Base-by-base conservation (phyloP, 1,140 invertebrate species). In the Sycophila sp. region DNA sequence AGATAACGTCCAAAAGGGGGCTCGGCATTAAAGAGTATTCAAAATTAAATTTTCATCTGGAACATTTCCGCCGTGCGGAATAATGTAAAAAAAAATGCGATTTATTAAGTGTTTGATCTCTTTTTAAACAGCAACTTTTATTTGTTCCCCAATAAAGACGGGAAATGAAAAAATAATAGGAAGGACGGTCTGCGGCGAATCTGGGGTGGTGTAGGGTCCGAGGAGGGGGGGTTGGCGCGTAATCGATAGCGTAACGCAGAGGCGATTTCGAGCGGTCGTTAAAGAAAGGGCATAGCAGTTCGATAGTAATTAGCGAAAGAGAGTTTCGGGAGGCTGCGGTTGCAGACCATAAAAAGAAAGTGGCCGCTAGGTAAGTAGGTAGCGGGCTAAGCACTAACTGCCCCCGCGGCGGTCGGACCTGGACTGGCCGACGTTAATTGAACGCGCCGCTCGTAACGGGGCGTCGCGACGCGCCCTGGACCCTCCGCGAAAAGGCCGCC, bases 261-360 rank as follows among this genome's bases (percentile, higher is more conserved):
- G 7, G 26, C n/a, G 26, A 15, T 8, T n/a, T 2, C 17, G 53
- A 32, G 30, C 32, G 36, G 15, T 59, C 56, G 36, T 59, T 60
- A 60, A 60, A 36, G 47, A 64, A 64, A 30, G 30, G 45, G 13
- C 49, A 64, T 86, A 86, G 85, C 81, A 85, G 85, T 85, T 85
- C 83, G 81, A 86, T 86, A 84, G 81, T 84, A 85, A 86, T 85
- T 85, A 86, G 82, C 78, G 78, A 79, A 81, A 80, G 76, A 78
- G 84, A 83, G 80, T 80, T 79, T 78, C 67, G 68, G 60, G 68
- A 74, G 58, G 77, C 79, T 22, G 26, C 17, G 56, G 67, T 30
- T 19, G 74, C 73, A 72, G 76, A 66, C 75, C 75, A 80, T 86
- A 86, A 86, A 85, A 86, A 85, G 81, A 86, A 85, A 86, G 81